phyloP scores from a whole-genome alignment of 2,797 vertebrate genomes.

The Protonibea diacanthus region DNA sequence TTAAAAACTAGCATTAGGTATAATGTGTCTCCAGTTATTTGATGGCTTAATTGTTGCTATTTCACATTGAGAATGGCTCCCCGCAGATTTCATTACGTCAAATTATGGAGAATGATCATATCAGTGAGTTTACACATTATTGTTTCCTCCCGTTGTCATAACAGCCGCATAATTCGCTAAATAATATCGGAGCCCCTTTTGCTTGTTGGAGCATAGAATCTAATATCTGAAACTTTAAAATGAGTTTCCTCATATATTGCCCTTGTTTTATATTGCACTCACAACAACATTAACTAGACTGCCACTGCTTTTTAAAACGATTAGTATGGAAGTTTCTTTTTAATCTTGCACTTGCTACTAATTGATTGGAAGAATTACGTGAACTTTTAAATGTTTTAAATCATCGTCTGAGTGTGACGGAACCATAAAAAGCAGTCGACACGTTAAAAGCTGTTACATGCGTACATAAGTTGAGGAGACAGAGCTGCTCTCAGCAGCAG shows the following conservation, averaged over 20 bases:
- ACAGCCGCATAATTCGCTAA: constrained; percentile 33
- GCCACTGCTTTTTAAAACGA: constrained; percentile 9
- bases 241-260: constrained; percentile 8
- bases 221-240: constrained; percentile 38
- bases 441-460: constrained; percentile 29
- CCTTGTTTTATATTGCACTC: constrained; percentile 6
- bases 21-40: constrained; percentile 34
- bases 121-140: constrained; percentile 34
- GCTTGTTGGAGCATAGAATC: constrained; percentile 9
- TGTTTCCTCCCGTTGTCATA: constrained; percentile 27
- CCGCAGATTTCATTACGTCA: constrained; percentile 47
- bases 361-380: not conserved
- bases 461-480: constrained; percentile 18
- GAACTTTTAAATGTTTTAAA: constrained; percentile 16
- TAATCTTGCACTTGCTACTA: not conserved
- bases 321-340: not conserved
- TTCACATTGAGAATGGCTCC: constrained; percentile 29
- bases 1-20: constrained; percentile 7
- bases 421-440: constrained; percentile 1
- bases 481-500: constrained; percentile 69
- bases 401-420: not conserved
- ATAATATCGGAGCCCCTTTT: constrained; percentile 18
- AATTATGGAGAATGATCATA: constrained; percentile 38
- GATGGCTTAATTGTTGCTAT: constrained; percentile 41
- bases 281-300: constrained; percentile 13